Evolutionary conservation across 2,888 invertebrate genomes (phyloP).

Genomic region (Drosophila anomalata): DNA sequence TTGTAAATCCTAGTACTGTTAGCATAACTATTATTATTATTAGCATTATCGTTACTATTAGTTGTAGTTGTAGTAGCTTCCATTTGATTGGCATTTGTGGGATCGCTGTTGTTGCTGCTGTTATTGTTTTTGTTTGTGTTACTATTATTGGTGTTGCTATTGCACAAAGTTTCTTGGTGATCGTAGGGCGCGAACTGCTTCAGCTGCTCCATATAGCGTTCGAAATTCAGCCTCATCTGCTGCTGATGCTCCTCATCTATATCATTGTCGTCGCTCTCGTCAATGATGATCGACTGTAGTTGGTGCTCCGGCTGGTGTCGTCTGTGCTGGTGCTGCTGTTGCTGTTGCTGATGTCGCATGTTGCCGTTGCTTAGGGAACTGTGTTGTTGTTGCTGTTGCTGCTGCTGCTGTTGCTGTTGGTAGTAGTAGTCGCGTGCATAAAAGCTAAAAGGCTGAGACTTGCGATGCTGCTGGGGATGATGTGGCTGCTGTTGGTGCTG

Average conservation of each 20-base stretch:
- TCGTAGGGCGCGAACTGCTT: conserved; percentile 58
- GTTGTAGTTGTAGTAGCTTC: conserved; percentile 67
- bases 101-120: conserved; percentile 42
- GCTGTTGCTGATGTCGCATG: conserved; percentile 47
- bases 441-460: conserved; percentile 64
- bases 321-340: conserved; percentile 38
- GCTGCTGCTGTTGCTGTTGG: conserved; percentile 40
- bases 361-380: conserved; percentile 54
- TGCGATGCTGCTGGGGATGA: conserved; percentile 44
- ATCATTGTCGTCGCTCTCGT: conserved; percentile 65
- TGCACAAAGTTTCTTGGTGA: conserved; percentile 62
- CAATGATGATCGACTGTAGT: conserved; percentile 57
- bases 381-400: conserved; percentile 48
- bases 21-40: conserved; percentile 56
- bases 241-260: conserved; percentile 45
- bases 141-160: conserved; percentile 51
- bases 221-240: conserved; percentile 58
- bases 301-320: not conserved
- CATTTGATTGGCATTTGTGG: conserved; percentile 71
- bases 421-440: conserved; percentile 71
- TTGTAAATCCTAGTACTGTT: conserved; percentile 60
- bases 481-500: conserved; percentile 47
- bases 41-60: conserved; percentile 48
- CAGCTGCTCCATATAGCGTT: conserved; percentile 69
- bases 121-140: conserved; percentile 43